These are phyloP conservation scores for Esperia sulphurella DNA, from an alignment of 2,888 invertebrate species.

Conservation along the genomic window DNA sequence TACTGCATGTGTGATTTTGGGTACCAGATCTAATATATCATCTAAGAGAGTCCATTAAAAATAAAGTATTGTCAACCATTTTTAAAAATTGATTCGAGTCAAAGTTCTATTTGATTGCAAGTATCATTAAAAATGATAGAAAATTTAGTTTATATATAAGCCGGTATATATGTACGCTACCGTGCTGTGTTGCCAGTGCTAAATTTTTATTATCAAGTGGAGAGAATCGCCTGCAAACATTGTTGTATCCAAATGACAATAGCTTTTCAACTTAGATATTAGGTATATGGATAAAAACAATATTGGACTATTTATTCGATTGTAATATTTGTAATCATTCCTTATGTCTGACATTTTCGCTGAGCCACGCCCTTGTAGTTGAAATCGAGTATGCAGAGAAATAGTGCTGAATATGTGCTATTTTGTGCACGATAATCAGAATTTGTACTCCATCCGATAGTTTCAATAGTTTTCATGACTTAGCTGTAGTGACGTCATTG, in stretches of 20 bases:
- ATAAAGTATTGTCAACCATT: neutral
- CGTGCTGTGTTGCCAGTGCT: conserved; percentile 48
- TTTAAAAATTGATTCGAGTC: no score
- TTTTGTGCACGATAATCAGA: no score
- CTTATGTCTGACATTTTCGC: no score
- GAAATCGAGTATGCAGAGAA: no score
- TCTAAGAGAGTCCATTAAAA: no score
- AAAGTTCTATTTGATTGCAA: neutral
- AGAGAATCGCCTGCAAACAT: conserved; percentile 19
- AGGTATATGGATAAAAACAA: conserved; percentile 7
- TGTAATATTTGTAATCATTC: neutral
- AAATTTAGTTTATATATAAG: conserved; percentile 41
- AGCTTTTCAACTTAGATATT: conserved; percentile 36
- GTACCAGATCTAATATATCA: no score
- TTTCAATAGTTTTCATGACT: no score
- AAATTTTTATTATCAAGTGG: conserved; percentile 38
- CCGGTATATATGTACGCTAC: conserved; percentile 56
- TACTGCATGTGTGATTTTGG: no score
- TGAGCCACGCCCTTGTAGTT: no score
- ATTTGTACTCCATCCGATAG: no score
- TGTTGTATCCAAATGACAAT: conserved; percentile 34
- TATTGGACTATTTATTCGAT: conserved; percentile 9
- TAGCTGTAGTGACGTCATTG: no score
- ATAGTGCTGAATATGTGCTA: no score
- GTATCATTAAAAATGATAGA: conserved; percentile 23